These are phyloP conservation scores for Amiota communis DNA, from an alignment of 2,888 invertebrate species.

Conservation along the genomic window DNA sequence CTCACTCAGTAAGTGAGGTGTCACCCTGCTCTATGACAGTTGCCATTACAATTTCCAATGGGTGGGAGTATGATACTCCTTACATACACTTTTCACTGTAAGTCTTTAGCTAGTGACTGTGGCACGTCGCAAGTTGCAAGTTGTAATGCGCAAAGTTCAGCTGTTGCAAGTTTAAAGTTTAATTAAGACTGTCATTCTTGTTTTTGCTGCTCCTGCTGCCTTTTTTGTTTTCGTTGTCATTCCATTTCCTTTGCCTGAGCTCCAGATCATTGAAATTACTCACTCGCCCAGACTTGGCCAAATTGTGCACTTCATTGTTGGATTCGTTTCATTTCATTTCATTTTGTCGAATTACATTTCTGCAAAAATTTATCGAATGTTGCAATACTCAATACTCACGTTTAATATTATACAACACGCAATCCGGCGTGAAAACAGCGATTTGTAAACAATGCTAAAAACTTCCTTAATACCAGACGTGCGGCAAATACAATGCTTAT, in stretches of 20 bases:
- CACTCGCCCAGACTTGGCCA: background rate
- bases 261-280: background rate
- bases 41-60: too few species aligned
- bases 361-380: background rate
- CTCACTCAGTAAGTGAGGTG: too few species aligned
- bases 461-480: background rate
- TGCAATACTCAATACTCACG: background rate
- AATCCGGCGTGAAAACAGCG: background rate
- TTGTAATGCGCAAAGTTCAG: conserved; percentile 9
- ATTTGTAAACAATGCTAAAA: background rate
- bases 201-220: background rate
- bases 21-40: too few species aligned
- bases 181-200: conserved; percentile 16
- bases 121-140: background rate
- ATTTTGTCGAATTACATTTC: conserved; percentile 4
- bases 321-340: background rate
- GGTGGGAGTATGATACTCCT: too few species aligned
- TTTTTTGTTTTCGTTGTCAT: background rate
- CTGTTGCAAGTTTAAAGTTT: conserved; percentile 9
- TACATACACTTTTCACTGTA: background rate
- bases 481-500: background rate
- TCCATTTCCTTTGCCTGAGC: background rate
- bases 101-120: background rate
- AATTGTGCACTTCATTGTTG: background rate
- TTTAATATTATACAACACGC: background rate